These are phyloP conservation scores for Heloderma charlesbogerti DNA, from an alignment of 2,113 vertebrate genomes.

Conservation along the genomic window DNA sequence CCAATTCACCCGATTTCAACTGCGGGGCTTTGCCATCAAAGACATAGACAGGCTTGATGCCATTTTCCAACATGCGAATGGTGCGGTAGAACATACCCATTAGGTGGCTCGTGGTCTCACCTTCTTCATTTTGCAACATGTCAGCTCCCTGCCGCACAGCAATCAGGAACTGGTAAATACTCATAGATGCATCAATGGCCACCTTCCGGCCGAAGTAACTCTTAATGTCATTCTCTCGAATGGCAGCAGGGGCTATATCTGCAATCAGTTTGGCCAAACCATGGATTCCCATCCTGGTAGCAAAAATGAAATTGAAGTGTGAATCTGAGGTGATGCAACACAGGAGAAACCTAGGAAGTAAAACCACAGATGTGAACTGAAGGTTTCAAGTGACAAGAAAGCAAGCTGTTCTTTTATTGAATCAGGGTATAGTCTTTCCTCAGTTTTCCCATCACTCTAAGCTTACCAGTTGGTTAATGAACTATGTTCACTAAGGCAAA, in stretches of 20 bases:
- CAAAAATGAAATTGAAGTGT: accelerated
- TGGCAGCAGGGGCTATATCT: constrained; percentile 89
- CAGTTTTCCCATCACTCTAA: not conserved
- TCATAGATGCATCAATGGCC: constrained; percentile 97
- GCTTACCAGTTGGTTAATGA: not conserved
- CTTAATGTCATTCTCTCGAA: constrained; percentile 95
- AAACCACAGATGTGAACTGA: not conserved
- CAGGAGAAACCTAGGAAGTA: not conserved
- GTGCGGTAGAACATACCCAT: constrained; percentile 99
- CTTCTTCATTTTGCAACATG: constrained; percentile 90
- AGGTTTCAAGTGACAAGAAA: not conserved
- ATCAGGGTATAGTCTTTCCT: not conserved
- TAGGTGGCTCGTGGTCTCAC: constrained; percentile 96
- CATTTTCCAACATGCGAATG: constrained; percentile 94
- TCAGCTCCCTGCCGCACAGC: constrained; percentile 95
- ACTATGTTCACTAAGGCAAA: not conserved
- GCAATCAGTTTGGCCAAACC: constrained; percentile 95
- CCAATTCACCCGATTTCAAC: constrained; percentile 92
- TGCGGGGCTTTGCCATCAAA: constrained; percentile 96
- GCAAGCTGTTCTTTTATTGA: not conserved
- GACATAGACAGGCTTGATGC: constrained; percentile 95
- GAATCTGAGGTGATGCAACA: accelerated
- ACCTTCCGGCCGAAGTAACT: constrained; percentile 96
- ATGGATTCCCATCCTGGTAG: constrained; percentile 91
- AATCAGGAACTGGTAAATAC: constrained; percentile 98